Conservation (phyloP, 2,888 invertebrate genomes). For the Hydroisotoma schaefferi region DNA sequence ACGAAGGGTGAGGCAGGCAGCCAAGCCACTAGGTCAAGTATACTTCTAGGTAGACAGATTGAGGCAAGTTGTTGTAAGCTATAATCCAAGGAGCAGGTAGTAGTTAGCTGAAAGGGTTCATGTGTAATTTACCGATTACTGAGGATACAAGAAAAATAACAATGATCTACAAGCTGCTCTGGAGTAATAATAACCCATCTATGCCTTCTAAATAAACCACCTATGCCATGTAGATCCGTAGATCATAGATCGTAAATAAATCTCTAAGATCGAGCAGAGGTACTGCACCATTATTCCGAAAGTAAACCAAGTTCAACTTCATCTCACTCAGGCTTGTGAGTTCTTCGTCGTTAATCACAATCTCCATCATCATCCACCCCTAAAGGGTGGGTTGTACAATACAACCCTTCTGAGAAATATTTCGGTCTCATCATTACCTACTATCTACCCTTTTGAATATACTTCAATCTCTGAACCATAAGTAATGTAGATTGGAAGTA, state of each 20-base stretch:
- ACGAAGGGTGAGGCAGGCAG: too few relatives aligned
- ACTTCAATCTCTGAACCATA: too few relatives aligned
- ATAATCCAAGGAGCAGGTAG: not conserved
- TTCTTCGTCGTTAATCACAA: too few relatives aligned
- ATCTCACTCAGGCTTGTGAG: too few relatives aligned
- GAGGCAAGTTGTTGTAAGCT: not conserved
- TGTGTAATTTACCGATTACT: not conserved
- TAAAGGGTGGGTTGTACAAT: not conserved
- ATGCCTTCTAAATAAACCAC: too few relatives aligned
- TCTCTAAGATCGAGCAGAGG: constrained; percentile 1
- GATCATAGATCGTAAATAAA: not conserved
- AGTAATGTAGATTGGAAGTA: too few relatives aligned
- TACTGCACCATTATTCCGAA: not conserved
- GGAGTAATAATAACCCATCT: not conserved
- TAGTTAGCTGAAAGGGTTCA: constrained; percentile 6
- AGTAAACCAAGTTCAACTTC: not conserved
- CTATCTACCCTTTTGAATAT: too few relatives aligned
- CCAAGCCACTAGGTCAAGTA: too few relatives aligned
- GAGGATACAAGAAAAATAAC: constrained; percentile 8
- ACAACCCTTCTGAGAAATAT: constrained; percentile 3
- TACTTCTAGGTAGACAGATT: too few relatives aligned
- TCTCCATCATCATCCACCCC: not conserved
- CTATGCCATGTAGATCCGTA: too few relatives aligned
- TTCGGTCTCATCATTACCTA: not conserved
- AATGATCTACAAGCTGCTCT: constrained; percentile 3